Conservation (phyloP, 1,140 invertebrate species). For the Thaumatotibia leucotreta region DNA sequence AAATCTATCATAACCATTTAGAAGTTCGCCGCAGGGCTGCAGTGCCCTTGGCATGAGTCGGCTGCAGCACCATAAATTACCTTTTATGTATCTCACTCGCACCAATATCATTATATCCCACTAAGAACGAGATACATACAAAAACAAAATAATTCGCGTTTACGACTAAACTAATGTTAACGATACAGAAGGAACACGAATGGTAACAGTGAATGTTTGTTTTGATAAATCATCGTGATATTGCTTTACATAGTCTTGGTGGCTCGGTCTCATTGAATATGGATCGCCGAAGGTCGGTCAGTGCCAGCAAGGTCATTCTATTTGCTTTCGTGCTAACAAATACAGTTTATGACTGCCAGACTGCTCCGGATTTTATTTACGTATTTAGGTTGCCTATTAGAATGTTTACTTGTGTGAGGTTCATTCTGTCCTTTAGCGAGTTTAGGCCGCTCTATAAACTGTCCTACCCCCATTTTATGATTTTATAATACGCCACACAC, state of each 20-base stretch:
- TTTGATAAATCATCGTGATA: slow-evolving; percentile 16
- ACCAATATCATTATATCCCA: too few relatives aligned
- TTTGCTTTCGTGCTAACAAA: slow-evolving; percentile 4
- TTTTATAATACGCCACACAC: too few relatives aligned
- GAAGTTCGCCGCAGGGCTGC: too few relatives aligned
- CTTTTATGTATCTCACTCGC: too few relatives aligned
- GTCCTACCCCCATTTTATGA: too few relatives aligned
- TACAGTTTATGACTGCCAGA: slow-evolving; percentile 2
- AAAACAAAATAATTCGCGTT: neutral
- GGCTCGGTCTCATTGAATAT: slow-evolving; percentile 33
- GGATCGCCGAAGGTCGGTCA: slow-evolving; percentile 39
- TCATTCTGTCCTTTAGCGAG: too few relatives aligned
- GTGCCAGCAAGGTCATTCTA: slow-evolving; percentile 34
- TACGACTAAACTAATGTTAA: too few relatives aligned
- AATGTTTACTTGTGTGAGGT: too few relatives aligned
- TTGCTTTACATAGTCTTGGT: slow-evolving; percentile 15
- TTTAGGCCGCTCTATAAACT: too few relatives aligned
- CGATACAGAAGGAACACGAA: neutral
- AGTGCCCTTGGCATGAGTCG: too few relatives aligned
- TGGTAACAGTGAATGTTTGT: slow-evolving; percentile 10
- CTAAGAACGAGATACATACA: neutral
- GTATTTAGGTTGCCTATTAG: slow-evolving; percentile 2
- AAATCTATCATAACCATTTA: too few relatives aligned
- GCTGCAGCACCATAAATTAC: too few relatives aligned
- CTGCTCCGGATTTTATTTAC: slow-evolving; percentile 1